A percentile compares a stretch with the other conserved stretches of the same genome.
Evolutionary conservation across 2,113 vertebrate genomes (phyloP).

Genomic region (Gobiocypris rarus): DNA sequence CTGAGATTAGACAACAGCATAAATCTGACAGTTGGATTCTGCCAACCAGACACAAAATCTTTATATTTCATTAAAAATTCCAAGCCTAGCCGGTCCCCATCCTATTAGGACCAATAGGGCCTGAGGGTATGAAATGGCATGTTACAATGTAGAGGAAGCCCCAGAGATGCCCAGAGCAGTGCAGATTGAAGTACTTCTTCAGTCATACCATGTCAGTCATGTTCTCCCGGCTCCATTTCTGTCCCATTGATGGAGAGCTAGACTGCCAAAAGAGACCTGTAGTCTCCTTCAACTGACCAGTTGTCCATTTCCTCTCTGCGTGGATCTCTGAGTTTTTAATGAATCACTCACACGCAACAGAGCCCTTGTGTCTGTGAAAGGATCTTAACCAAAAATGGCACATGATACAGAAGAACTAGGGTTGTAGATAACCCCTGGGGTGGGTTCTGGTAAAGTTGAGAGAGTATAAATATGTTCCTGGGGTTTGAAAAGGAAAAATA

Average conservation of each 20-base stretch:
- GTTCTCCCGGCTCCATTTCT: constrained; percentile 33
- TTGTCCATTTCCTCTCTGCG: constrained; percentile 27
- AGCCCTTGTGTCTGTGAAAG: background rate
- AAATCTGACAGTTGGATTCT: constrained; percentile 15
- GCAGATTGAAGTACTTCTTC: constrained; percentile 11
- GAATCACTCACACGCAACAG: constrained; percentile 14
- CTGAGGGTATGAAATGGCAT: constrained; percentile 6
- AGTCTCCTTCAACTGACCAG: constrained; percentile 47
- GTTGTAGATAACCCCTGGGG: constrained; percentile 20
- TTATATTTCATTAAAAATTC: constrained; percentile 41
- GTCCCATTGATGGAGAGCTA: constrained; percentile 1
- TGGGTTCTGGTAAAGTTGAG: constrained; percentile 6
- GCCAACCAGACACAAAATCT: constrained; percentile 30
- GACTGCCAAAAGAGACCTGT: constrained; percentile 42
- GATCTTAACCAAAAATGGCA: constrained; percentile 51
- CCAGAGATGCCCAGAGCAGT: constrained; percentile 35
- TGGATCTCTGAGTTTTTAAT: constrained; percentile 46
- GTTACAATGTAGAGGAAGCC: background rate
- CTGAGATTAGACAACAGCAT: constrained; percentile 10
- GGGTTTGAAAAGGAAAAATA: background rate
- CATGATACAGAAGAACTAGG: constrained; percentile 48
- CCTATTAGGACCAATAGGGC: constrained; percentile 11
- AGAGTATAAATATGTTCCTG: constrained; percentile 5
- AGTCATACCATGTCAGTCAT: constrained; percentile 47
- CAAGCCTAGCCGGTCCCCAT: constrained; percentile 2